These are phyloP conservation scores for Tyto alba DNA, from an alignment of 2,113 vertebrate species.

Conservation along the genomic window DNA sequence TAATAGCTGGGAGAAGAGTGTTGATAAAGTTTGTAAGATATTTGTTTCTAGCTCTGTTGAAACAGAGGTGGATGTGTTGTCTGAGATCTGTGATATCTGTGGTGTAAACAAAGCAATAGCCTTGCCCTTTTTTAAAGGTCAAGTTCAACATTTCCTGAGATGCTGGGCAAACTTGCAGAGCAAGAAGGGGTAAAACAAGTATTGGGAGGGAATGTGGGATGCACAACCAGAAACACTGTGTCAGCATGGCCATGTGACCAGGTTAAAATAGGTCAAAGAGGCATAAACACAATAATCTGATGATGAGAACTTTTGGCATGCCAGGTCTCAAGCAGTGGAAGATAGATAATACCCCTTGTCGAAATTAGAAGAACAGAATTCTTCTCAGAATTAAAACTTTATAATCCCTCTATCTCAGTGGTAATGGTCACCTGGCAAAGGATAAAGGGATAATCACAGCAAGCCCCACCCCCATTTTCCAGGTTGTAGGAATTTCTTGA, in stretches of 20 bases:
- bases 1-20: background rate
- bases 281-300: background rate
- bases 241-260: background rate
- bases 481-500: background rate
- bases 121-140: constrained; percentile 18
- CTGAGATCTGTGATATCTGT: background rate
- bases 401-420: background rate
- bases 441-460: background rate
- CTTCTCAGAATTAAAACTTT: background rate
- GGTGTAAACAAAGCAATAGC: background rate
- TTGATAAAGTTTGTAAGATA: background rate
- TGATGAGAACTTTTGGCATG: background rate
- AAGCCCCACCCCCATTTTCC: background rate
- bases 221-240: background rate
- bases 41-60: background rate
- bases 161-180: background rate
- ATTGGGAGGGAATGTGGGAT: background rate
- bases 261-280: background rate
- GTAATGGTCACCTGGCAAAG: background rate
- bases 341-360: background rate
- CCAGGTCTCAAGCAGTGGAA: background rate
- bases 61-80: background rate
- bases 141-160: background rate
- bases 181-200: background rate
- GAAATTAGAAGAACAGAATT: background rate